Evolutionary conservation across 2,113 vertebrate species (phyloP).

Genomic region (Stegostoma tigrinum): DNA sequence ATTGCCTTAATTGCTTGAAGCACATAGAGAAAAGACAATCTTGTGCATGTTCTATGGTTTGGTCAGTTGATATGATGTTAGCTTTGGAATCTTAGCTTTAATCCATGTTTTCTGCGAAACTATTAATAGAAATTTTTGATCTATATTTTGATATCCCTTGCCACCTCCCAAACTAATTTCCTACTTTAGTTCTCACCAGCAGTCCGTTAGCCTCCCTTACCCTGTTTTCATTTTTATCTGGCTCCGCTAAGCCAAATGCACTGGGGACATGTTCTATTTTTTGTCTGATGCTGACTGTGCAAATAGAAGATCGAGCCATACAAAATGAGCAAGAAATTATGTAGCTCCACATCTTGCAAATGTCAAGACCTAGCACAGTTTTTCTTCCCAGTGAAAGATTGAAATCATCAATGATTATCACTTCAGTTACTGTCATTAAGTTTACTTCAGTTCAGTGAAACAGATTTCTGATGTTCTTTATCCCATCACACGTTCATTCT

Average conservation of each 20-base stretch:
- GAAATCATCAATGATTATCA: constrained; percentile 25
- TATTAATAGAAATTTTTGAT: background rate
- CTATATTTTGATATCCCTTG: background rate
- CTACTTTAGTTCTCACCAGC: background rate
- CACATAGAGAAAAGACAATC: background rate
- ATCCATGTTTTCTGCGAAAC: no score
- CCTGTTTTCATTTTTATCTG: background rate
- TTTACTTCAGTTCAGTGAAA: constrained; percentile 13
- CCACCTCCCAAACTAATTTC: background rate
- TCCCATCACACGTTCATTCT: background rate
- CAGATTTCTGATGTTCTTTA: constrained; percentile 23
- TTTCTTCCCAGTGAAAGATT: background rate
- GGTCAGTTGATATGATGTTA: background rate
- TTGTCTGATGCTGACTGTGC: background rate
- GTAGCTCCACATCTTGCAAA: constrained; percentile 13
- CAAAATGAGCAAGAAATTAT: background rate
- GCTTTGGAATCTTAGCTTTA: background rate
- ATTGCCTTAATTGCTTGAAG: background rate
- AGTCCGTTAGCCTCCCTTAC: background rate
- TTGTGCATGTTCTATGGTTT: background rate
- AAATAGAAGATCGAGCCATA: background rate
- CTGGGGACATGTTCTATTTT: background rate
- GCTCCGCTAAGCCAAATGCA: background rate
- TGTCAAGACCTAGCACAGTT: background rate
- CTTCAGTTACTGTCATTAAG: constrained; percentile 21